These are phyloP conservation scores for Drosophila pandora DNA, from an alignment of 1,140 invertebrate genomes.

Conservation along the genomic window DNA sequence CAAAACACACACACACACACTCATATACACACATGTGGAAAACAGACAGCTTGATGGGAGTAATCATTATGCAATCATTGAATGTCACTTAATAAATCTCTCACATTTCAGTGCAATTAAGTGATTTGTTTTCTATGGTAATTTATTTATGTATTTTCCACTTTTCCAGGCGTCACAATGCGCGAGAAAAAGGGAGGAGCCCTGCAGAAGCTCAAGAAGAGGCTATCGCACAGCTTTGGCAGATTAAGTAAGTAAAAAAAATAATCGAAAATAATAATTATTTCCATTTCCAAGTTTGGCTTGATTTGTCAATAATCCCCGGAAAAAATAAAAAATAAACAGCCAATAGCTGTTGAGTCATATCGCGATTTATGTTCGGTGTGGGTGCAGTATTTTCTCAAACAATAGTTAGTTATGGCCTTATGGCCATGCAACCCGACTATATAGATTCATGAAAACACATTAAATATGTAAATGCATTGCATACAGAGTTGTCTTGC, in stretches of 20 bases:
- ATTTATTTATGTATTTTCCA: constrained; percentile 26
- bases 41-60: constrained; percentile 32
- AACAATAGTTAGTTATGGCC: constrained; percentile 48
- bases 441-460: constrained; percentile 15
- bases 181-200: constrained; percentile 95
- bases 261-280: neutral
- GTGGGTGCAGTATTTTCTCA: constrained; percentile 40
- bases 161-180: constrained; percentile 90
- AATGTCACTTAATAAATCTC: constrained; percentile 36
- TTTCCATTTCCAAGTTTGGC: neutral
- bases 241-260: constrained; percentile 92
- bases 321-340: constrained; percentile 3
- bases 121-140: constrained; percentile 33
- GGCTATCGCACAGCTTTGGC: constrained; percentile 95
- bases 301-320: constrained; percentile 4
- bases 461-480: constrained; percentile 5
- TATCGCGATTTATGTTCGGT: constrained; percentile 8
- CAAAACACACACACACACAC: neutral
- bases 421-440: constrained; percentile 9
- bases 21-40: neutral
- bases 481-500: constrained; percentile 6
- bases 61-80: constrained; percentile 53
- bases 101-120: constrained; percentile 41
- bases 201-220: constrained; percentile 95
- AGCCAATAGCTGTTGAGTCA: constrained; percentile 19